A percentile compares a stretch with the other conserved stretches of the same genome.
phyloP scores from a whole-genome alignment of 2,113 vertebrate species.

The Hystrix brachyura region DNA sequence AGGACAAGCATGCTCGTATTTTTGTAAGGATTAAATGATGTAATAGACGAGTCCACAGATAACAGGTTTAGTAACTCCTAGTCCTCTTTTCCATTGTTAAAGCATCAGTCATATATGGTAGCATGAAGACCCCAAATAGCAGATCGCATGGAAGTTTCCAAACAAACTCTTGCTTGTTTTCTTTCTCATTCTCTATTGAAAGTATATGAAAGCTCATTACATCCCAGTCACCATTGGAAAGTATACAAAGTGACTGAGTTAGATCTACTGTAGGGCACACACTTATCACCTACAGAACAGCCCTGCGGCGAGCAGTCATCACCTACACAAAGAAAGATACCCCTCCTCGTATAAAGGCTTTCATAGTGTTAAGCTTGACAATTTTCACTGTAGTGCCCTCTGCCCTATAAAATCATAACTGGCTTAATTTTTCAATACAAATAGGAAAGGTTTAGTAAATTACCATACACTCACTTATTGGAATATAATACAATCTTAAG shows the following conservation, averaged over 20 bases:
- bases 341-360: neutral
- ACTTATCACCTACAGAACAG: neutral
- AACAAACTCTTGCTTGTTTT: neutral
- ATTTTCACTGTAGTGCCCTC: neutral
- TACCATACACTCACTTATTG: neutral
- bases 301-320: neutral
- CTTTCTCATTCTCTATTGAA: neutral
- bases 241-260: neutral
- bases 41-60: neutral
- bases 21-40: neutral
- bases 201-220: neutral
- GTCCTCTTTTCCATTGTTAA: neutral
- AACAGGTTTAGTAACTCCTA: neutral
- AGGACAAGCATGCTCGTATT: neutral
- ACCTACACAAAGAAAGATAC: neutral
- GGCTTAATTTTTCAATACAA: constrained; percentile 22
- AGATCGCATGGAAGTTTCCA: neutral
- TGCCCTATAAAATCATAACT: neutral
- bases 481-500: neutral
- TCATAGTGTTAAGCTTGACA: neutral
- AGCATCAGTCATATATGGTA: neutral
- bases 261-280: neutral
- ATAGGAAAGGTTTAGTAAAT: neutral
- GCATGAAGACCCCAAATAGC: neutral
- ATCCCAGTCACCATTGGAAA: neutral